phyloP scores from a whole-genome alignment of 2,797 vertebrate genomes.

The Paguma larvata region DNA sequence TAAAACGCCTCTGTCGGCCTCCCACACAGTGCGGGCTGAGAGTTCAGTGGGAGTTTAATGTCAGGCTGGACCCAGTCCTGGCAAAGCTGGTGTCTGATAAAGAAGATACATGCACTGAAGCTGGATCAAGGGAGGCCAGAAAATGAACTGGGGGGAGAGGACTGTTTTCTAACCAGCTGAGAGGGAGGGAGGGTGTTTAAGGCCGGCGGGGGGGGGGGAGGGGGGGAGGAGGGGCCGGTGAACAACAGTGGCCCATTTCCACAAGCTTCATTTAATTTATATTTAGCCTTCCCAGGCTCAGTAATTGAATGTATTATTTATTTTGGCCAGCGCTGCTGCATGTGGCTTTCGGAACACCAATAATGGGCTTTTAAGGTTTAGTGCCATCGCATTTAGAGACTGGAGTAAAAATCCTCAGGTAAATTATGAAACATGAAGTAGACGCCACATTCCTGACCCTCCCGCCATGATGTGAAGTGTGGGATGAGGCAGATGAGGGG shows the following conservation, averaged over 20 bases:
- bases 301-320: slow-evolving; percentile 78
- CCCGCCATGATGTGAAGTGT: neutral
- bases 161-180: neutral
- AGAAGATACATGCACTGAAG: neutral
- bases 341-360: slow-evolving; percentile 67
- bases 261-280: slow-evolving; percentile 67
- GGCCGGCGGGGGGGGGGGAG: fast-evolving
- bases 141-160: neutral
- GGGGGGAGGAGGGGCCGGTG: neutral
- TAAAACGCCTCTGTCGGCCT: slow-evolving; percentile 77
- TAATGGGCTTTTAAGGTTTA: slow-evolving; percentile 73
- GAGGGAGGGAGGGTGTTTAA: neutral
- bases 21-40: slow-evolving; percentile 62
- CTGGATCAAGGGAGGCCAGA: neutral
- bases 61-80: slow-evolving; percentile 70
- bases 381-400: slow-evolving; percentile 42
- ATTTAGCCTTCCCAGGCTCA: slow-evolving; percentile 65
- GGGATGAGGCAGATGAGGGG: fast-evolving
- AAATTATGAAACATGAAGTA: slow-evolving; percentile 70
- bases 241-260: neutral
- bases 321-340: slow-evolving; percentile 52
- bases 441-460: neutral
- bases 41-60: slow-evolving; percentile 79
- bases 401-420: slow-evolving; percentile 49
- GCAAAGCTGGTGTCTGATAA: slow-evolving; percentile 52